Percentiles rank a stretch among this genome's conserved stretches.
phyloP scores from a whole-genome alignment of 2,797 vertebrate genomes.

The Ambastaia sidthimunki region DNA sequence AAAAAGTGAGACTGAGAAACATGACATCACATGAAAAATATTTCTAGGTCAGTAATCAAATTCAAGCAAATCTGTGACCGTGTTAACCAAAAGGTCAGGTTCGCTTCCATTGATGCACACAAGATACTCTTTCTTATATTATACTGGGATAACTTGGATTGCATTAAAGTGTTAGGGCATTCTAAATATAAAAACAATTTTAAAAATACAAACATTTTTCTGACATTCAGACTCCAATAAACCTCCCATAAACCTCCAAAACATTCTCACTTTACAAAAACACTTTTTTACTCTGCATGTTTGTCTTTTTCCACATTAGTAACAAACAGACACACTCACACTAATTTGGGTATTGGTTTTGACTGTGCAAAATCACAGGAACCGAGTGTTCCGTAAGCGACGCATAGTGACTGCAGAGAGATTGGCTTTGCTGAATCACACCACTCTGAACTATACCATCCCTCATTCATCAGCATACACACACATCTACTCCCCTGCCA shows the following conservation, averaged over 20 bases:
- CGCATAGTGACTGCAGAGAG: conserved; percentile 35
- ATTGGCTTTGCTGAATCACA: conserved; percentile 28
- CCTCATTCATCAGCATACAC: conserved; percentile 39
- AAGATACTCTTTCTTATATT: no score
- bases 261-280: not conserved
- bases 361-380: conserved; percentile 3
- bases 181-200: no score
- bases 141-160: no score
- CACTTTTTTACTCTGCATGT: not conserved
- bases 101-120: no score
- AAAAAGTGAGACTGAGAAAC: no score
- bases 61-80: no score
- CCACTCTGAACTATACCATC: conserved; percentile 60
- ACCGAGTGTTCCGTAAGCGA: conserved; percentile 25
- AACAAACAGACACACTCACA: not conserved
- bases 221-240: no score
- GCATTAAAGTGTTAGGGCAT: no score
- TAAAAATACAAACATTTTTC: no score
- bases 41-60: no score
- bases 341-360: conserved; percentile 13
- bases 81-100: no score
- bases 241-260: not conserved
- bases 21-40: no score
- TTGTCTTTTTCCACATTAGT: not conserved
- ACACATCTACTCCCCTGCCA: not conserved